Percentiles rank a stretch among this genome's conserved stretches.
phyloP scores from a whole-genome alignment of 2,888 invertebrate species.

The Dromius quadrimaculatus region DNA sequence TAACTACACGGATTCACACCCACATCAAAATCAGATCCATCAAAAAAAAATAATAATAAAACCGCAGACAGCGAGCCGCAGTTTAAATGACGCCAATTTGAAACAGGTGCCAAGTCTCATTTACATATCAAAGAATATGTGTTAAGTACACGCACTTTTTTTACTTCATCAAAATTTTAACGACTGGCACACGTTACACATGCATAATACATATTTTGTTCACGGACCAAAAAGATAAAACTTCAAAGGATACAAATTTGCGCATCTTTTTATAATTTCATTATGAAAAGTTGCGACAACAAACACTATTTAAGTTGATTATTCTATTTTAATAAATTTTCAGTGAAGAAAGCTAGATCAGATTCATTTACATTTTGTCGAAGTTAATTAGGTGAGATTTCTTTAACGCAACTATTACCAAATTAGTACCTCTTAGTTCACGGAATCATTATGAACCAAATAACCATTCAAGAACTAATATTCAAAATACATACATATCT shows the following conservation, averaged over 20 bases:
- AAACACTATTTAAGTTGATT: no score
- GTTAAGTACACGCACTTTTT: conserved; percentile 40
- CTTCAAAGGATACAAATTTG: conserved; percentile 19
- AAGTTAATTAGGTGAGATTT: no score
- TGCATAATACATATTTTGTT: conserved; percentile 36
- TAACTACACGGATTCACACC: neutral
- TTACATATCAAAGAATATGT: conserved; percentile 40
- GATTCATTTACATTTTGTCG: no score
- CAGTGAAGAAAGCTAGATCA: no score
- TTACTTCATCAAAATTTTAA: conserved; percentile 47
- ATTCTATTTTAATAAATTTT: no score
- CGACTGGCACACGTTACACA: conserved; percentile 31
- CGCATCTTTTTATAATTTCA: conserved; percentile 23
- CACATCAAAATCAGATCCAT: conserved; percentile 29
- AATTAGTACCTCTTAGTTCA: no score
- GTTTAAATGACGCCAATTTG: neutral
- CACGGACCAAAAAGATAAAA: conserved; percentile 5
- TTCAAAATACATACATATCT: no score
- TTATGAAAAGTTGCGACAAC: conserved; percentile 34
- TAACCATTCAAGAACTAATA: no score
- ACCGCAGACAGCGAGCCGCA: neutral
- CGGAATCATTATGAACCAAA: no score
- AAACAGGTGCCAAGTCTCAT: conserved; percentile 26
- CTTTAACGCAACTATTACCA: no score
- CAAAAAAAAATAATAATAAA: conserved; percentile 5